Base-by-base conservation (phyloP, 1,140 invertebrate genomes). In the Cydia fagiglandana region DNA sequence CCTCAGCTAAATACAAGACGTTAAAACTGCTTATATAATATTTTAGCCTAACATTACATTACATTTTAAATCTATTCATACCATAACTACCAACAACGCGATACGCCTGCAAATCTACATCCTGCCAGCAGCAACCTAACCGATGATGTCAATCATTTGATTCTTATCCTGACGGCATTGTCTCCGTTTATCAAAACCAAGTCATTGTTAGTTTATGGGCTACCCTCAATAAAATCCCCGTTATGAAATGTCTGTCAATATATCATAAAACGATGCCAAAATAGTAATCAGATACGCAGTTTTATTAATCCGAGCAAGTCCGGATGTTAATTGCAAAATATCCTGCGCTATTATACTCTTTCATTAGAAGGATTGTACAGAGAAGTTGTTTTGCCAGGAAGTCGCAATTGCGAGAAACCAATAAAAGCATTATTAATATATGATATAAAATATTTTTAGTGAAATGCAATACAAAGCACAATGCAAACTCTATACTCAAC, bases 211-310 rank as follows among this genome's bases (percentile, higher is more conserved):
- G 66, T 41, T 70, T 41, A 17, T 41, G 24, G 64, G 34, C 17
- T 41, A 70, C 4, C 13, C 66, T 17, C 66, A 70, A 70, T 70
- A 70, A 70, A 24, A 17, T 41, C n/a, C 9, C 66, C 66, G 66
- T 70, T 70, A 70, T 70, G 66, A 70, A 70, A 70, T 38, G 34
- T 17, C 34, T 70, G 66, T 17, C 66, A 70, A 70, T 70, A 70
- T 70, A 70, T 70, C 66, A 70, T 70, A 70, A 70, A 70, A 70
- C 66, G 34, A 70, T 70, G 66, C 66, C 66, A 70, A 70, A 70
- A 41, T 20, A 41, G 66, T 70, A 70, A 70, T 70, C 34, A 70
- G 66, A 70, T 61, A 61, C 20, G 56, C 6, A 13, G n/a, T 68
- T 28, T 68, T 68, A 7, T 15, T 6, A 34, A 38, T 38, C 15